Percentiles rank a stretch among this genome's conserved stretches.
Evolutionary conservation across 2,113 vertebrate genomes (phyloP).

Genomic region (Ahaetulla prasina): DNA sequence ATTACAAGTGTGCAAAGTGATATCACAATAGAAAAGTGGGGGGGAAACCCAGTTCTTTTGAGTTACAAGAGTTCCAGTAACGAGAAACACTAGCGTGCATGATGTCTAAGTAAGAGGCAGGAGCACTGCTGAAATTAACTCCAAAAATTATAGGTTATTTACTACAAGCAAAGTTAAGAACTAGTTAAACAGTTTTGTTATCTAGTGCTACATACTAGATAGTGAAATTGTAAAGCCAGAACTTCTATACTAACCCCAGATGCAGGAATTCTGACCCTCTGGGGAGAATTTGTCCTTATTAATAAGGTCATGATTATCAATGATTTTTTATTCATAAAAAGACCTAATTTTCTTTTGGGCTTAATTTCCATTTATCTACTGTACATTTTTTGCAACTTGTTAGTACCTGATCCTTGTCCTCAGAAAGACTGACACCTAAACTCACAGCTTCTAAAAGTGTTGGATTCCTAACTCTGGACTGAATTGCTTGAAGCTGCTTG

Average conservation of each 20-base stretch:
- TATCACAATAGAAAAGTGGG: background rate
- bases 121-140: background rate
- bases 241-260: background rate
- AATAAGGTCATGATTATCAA: background rate
- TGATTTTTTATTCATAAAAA: background rate
- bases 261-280: background rate
- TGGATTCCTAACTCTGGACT: background rate
- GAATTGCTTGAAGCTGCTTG: background rate
- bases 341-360: background rate
- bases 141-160: background rate
- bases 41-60: background rate
- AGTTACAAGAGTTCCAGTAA: background rate
- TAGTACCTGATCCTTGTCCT: background rate
- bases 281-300: background rate
- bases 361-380: background rate
- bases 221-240: background rate
- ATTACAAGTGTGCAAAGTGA: background rate
- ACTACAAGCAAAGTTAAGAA: background rate
- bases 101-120: background rate
- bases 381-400: background rate
- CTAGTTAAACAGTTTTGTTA: background rate
- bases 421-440: background rate
- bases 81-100: background rate
- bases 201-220: background rate
- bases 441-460: background rate